Conservation (phyloP, 2,888 invertebrate species). For the Rhabditoides inermis region DNA sequence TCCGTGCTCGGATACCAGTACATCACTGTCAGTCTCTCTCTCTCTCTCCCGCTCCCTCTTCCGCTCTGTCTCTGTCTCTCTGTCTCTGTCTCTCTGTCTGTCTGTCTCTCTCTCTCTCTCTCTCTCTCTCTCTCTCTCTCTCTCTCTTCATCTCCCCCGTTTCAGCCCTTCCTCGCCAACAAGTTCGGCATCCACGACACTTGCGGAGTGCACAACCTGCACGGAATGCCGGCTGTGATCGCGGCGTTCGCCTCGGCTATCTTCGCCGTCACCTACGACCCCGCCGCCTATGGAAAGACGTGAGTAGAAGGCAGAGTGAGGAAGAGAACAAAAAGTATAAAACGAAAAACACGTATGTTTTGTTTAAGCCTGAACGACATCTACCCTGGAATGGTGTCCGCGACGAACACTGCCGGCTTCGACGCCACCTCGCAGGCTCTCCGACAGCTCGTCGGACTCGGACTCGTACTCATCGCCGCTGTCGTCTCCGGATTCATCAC, state of each 20-base stretch:
- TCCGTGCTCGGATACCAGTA: constrained; percentile 46
- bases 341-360: background rate
- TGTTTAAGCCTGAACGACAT: constrained; percentile 22
- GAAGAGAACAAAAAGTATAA: background rate
- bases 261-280: constrained; percentile 26
- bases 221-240: constrained; percentile 42
- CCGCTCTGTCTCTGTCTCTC: background rate
- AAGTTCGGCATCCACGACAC: constrained; percentile 62
- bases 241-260: constrained; percentile 27
- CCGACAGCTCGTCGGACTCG: constrained; percentile 69
- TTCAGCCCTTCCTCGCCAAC: constrained; percentile 67
- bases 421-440: constrained; percentile 69
- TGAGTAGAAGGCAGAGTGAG: constrained; percentile 6
- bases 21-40: constrained; percentile 37
- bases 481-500: constrained; percentile 68
- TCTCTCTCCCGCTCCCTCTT: no score
- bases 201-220: constrained; percentile 44
- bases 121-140: no score
- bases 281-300: constrained; percentile 19
- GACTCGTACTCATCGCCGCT: constrained; percentile 67
- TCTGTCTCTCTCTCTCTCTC: background rate
- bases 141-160: no score
- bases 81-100: background rate
- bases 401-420: constrained; percentile 43
- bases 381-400: constrained; percentile 25